These are phyloP conservation scores for Amblyopsis rosae DNA, from an alignment of 2,113 vertebrate species.

Conservation along the genomic window DNA sequence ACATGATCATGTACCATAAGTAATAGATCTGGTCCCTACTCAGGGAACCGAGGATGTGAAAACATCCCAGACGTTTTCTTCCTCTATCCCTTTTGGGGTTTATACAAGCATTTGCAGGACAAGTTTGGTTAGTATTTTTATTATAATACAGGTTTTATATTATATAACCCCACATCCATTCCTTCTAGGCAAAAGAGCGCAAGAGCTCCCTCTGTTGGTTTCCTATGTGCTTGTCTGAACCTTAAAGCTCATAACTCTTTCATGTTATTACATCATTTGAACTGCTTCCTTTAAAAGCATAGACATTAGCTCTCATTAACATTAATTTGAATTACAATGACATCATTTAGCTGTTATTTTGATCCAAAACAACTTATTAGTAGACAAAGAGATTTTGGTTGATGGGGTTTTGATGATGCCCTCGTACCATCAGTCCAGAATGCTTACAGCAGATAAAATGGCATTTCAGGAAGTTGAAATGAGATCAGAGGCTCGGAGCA, in stretches of 20 bases:
- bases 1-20: no score
- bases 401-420: no score
- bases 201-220: constrained; percentile 60
- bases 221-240: not conserved
- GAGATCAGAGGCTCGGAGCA: not conserved
- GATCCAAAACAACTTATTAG: no score
- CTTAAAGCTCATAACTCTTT: not conserved
- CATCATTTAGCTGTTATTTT: no score
- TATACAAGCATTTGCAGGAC: not conserved
- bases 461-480: not conserved
- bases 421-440: not conserved
- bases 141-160: constrained; percentile 21
- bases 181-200: constrained; percentile 14
- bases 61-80: no score
- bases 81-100: not conserved
- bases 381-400: no score
- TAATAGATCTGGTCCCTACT: no score
- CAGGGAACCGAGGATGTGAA: no score
- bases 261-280: not conserved
- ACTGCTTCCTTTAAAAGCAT: no score
- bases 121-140: no score
- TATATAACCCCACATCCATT: constrained; percentile 25
- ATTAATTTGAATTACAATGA: no score
- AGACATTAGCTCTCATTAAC: no score
- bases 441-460: not conserved